phyloP scores from a whole-genome alignment of 2,888 invertebrate genomes.

The Zele albiditarsus region DNA sequence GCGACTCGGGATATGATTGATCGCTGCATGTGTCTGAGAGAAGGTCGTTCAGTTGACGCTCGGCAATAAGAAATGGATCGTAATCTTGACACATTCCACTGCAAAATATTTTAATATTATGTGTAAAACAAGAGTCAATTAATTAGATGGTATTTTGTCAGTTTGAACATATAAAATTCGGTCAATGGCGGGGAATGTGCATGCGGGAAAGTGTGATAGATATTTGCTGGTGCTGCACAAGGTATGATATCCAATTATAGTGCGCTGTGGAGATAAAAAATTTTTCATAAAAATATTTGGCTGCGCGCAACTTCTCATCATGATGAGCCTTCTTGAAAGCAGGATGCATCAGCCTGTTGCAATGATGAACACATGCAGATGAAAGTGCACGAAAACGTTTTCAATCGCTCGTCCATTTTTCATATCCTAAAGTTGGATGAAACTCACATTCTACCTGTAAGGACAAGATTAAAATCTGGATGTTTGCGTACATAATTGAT shows the following conservation, averaged over 20 bases:
- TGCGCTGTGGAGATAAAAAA: not conserved
- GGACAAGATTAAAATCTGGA: constrained; percentile 70
- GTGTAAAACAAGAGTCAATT: not conserved
- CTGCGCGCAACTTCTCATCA: not conserved
- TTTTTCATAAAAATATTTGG: not conserved
- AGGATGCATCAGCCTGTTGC: not conserved
- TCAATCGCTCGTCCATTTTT: not conserved
- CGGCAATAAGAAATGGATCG: constrained; percentile 86
- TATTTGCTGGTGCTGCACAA: not conserved
- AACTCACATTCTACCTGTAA: constrained; percentile 70
- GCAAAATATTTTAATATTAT: constrained; percentile 50
- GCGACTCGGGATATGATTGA: constrained; percentile 63
- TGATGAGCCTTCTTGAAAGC: not conserved
- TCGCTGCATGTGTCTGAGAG: constrained; percentile 78
- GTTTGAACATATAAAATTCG: not conserved
- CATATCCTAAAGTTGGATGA: not conserved
- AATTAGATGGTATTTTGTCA: not conserved
- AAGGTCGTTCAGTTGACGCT: constrained; percentile 87
- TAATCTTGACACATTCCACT: constrained; percentile 75
- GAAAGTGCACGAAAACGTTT: not conserved
- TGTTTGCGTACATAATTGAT: constrained; percentile 66
- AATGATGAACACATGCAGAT: not conserved
- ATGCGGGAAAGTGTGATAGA: not conserved
- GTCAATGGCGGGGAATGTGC: not conserved
- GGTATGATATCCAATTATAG: not conserved